Percentiles rank a stretch among this genome's conserved stretches.
These are phyloP conservation scores for Eolophus roseicapilla DNA, from an alignment of 2,113 vertebrate species.

Conservation along the genomic window DNA sequence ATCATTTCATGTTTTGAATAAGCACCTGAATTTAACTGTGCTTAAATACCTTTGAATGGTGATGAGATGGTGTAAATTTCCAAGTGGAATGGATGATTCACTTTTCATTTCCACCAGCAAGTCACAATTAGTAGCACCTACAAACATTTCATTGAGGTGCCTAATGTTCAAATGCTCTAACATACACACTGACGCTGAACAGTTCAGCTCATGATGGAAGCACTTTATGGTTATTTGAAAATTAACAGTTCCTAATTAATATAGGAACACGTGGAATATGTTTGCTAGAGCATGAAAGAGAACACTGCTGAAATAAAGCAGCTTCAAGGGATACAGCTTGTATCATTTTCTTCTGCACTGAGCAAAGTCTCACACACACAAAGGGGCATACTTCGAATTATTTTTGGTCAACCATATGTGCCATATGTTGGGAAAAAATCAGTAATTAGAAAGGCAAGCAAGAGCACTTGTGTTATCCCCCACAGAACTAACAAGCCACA, in stretches of 20 bases:
- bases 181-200: not conserved
- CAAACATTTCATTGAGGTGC: not conserved
- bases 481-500: not conserved
- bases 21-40: not conserved
- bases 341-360: not conserved
- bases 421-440: not conserved
- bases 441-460: not conserved
- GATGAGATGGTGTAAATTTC: not conserved
- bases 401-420: not conserved
- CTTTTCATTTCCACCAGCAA: not conserved
- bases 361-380: not conserved
- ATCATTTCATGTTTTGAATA: slow-evolving; percentile 12
- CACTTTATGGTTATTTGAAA: slow-evolving; percentile 1
- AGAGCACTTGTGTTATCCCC: not conserved
- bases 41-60: not conserved
- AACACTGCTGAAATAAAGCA: not conserved
- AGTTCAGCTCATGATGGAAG: not conserved
- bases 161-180: not conserved
- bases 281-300: not conserved
- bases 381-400: not conserved
- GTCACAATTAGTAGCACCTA: not conserved
- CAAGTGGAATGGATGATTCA: not conserved
- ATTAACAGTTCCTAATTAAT: not conserved
- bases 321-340: not conserved
- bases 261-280: not conserved